These are phyloP conservation scores for Podilymbus podiceps DNA, from an alignment of 2,113 vertebrate species.

Conservation along the genomic window DNA sequence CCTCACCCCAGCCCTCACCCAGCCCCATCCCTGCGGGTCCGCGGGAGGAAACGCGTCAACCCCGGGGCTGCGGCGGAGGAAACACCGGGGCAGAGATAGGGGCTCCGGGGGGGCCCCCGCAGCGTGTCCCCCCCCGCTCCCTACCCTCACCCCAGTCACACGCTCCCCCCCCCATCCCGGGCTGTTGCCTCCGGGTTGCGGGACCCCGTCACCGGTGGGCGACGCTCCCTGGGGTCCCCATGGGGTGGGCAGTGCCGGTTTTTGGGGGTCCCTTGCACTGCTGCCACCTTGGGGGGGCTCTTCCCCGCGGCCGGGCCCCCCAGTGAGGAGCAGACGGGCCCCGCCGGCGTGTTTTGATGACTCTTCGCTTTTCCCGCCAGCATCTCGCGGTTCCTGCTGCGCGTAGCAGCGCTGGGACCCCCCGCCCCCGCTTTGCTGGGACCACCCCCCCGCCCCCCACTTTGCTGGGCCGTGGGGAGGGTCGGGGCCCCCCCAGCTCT, in stretches of 20 bases:
- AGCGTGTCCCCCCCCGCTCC: background rate
- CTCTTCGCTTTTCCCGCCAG: background rate
- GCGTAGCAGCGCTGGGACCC: background rate
- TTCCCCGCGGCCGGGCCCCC: background rate
- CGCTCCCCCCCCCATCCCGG: too few species aligned
- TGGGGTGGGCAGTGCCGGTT: accelerated
- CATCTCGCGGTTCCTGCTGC: background rate
- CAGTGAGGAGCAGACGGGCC: background rate
- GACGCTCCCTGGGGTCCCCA: background rate
- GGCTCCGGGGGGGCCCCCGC: background rate
- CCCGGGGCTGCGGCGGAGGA: background rate
- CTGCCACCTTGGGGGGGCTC: background rate
- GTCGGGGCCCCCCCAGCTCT: background rate
- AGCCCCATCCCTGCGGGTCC: background rate
- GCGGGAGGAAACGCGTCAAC: background rate
- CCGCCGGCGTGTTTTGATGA: background rate
- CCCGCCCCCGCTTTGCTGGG: too few species aligned
- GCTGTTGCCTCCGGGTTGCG: too few species aligned
- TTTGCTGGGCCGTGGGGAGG: background rate
- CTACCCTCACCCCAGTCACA: background rate
- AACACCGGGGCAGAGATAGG: background rate
- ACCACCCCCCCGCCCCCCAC: background rate
- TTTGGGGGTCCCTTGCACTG: background rate
- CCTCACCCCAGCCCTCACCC: background rate
- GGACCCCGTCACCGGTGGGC: accelerated